Evolutionary conservation across 2,797 vertebrate genomes (phyloP).

Genomic region (Taeniopygia guttata): DNA sequence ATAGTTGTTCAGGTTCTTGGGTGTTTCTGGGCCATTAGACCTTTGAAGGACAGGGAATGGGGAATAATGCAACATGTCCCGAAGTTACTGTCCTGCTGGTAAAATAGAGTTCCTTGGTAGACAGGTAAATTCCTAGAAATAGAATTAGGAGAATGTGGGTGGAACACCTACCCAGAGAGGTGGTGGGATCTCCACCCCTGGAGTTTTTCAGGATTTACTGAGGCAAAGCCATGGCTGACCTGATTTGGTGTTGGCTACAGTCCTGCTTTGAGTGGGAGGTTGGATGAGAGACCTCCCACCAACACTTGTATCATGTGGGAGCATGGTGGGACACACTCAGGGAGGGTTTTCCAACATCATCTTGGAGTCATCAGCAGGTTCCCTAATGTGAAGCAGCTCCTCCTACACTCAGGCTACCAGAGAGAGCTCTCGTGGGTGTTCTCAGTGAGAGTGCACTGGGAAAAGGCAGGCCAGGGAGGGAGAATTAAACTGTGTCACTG

Average conservation of each 20-base stretch:
- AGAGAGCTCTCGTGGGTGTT: neutral
- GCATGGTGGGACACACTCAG: neutral
- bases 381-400: neutral
- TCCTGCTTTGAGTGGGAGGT: neutral
- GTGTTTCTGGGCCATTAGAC: neutral
- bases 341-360: neutral
- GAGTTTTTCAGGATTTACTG: neutral
- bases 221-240: neutral
- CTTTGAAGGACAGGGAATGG: neutral
- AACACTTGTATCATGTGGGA: neutral
- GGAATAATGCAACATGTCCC: neutral
- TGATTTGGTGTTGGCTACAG: neutral
- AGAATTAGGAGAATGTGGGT: neutral
- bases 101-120: neutral
- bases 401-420: neutral
- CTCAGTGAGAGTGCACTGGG: neutral
- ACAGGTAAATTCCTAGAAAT: neutral
- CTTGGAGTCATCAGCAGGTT: neutral
- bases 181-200: neutral
- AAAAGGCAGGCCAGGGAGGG: neutral
- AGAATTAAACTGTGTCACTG: neutral
- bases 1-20: neutral
- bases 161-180: neutral
- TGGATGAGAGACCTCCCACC: neutral
- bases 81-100: neutral